Percentiles rank a stretch among this genome's conserved stretches.
Conservation (phyloP, 2,797 vertebrate genomes). For the Catamblyrhynchus diadema region DNA sequence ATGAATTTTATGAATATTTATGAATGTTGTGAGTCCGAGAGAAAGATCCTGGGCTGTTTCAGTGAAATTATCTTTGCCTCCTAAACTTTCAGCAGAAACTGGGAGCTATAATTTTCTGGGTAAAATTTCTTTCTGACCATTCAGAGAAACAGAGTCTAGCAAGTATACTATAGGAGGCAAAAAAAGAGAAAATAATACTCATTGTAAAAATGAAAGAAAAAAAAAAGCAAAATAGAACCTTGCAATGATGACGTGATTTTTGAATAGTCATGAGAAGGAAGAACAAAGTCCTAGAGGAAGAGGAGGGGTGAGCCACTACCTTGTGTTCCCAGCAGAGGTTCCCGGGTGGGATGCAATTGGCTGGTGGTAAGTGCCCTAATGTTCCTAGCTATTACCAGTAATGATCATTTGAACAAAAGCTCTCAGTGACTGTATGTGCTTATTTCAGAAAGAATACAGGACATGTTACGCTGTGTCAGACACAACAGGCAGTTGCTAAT, state of each 20-base stretch:
- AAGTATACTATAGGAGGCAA: background rate
- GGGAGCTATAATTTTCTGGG: background rate
- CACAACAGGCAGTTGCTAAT: background rate
- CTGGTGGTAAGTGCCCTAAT: background rate
- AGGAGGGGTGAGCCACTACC: background rate
- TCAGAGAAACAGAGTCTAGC: background rate
- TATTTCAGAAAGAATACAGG: background rate
- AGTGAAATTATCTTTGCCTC: background rate
- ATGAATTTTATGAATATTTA: background rate
- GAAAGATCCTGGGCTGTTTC: background rate
- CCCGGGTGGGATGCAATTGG: rapidly evolving
- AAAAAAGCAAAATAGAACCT: background rate
- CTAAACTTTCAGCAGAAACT: background rate
- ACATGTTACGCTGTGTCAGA: background rate
- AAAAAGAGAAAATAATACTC: background rate
- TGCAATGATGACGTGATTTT: background rate
- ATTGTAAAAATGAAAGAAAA: background rate
- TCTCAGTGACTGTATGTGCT: background rate
- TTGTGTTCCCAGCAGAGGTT: background rate
- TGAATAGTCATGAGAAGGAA: background rate
- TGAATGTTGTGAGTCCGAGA: background rate
- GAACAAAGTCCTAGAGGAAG: background rate
- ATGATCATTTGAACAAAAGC: background rate
- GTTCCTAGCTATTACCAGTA: background rate
- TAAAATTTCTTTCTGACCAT: background rate